Base-by-base conservation (phyloP, 2,113 vertebrate species). In the Apteryx mantelli region DNA sequence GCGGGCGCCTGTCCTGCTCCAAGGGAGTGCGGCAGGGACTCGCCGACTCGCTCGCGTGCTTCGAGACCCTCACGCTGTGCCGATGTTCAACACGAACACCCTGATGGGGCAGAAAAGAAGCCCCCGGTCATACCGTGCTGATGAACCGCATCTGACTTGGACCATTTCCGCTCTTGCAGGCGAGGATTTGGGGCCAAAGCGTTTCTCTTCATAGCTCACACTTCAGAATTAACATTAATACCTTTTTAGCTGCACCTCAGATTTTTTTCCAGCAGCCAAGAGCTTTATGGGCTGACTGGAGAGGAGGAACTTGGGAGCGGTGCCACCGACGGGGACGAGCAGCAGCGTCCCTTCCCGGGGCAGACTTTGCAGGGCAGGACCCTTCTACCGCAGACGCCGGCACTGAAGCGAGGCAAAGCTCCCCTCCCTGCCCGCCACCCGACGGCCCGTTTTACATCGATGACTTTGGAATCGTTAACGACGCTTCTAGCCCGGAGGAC, bases 331-430 rank as follows among this genome's bases (percentile, higher is more conserved):
- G 46, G 69, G 69, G 69, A 71, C 32, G n/a, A 71, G 32, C 69
- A 50, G 69, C 69, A 9, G 18, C 30, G 17, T 58, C 22, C 63
- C 7, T 87, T 71, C 6, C 6, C 0, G 0, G 50, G 20, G n/a
- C 16, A 68, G 65, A 19, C 19, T 87, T 55, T 9, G 56, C 56
- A 58, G n/a, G 61, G 38, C 61, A 25, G n/a, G 36, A 38, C n/a
- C 36, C 20, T 38, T 25, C 24, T 14, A n/a, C 44, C 0, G 1
- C 0, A 7, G 63, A 66, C 36, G 61, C 66, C 0, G 1, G 56
- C 48, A 50, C 2, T 2, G 22, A 38, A 64, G 40, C 60, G 8
- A 0, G 0, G 1, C 0, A 2, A 86, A 75, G 44, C 22, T 55
- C 73, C 40, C 80, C 4, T 24, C 46, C 40, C 56, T 12, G 84